Base-by-base conservation (phyloP, 2,888 invertebrate genomes). In the Nomada goodeniana region DNA sequence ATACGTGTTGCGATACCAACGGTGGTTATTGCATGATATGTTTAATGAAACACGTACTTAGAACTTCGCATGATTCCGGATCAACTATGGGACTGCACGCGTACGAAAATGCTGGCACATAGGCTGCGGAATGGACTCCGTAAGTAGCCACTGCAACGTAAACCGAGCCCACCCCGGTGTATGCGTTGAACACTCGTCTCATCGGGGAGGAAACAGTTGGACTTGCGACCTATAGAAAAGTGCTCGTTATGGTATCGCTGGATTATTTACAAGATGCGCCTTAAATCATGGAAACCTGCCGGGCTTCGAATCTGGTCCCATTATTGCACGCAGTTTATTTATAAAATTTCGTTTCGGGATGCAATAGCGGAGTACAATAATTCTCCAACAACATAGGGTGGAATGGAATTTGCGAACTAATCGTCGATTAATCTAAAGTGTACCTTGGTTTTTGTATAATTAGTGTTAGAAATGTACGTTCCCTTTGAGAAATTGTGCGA, bases 31-130 rank as follows among this genome's bases (percentile, higher is more conserved):
- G 23, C 4, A n/a, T n/a, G 10, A 2, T 13, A 15, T 15, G 9
- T 20, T 20, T 23, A 11, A n/a, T 61, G 29, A 23, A 4, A 70
- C 52, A 86, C 87, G 44, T 88, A 88, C 87, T 36, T 75, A 87
- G 68, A 29, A 81, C 5, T 5, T 80, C 29, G 29, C 83, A 83
- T 3, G 79, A 76, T 1, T 72, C 50, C 2, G 81, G 92, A 71
- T 94, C 94, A 2, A 93, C 89, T 10, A 93, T 70, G 2, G 95
- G 93, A 80, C 95, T 94, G 92, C 97, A 97, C 0, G 95, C 96
- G 89, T 97, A 97, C 1, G 96, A 95, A 67, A 95, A 94, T 2
- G 95, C 94, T 0, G 97, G 97, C 0, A 97, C 95, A 91, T 97
- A 97, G 3, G 96, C 95, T 0, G 96, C 94, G 83, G 95, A 95